phyloP scores from a whole-genome alignment of 1,140 invertebrate species.

The Mycetomoellerius zeteki region DNA sequence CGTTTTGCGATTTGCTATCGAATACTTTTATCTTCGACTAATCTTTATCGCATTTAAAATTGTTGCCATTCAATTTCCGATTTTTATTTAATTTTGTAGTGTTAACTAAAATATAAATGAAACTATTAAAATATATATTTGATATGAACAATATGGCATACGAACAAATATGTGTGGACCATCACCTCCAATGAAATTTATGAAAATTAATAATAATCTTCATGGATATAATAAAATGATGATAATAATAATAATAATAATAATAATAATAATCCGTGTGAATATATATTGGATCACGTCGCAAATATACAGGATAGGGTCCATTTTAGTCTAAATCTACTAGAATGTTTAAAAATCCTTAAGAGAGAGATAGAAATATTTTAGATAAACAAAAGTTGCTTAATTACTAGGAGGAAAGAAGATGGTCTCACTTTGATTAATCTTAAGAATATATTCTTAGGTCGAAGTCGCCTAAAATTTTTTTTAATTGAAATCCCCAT shows the following conservation, averaged over 20 bases:
- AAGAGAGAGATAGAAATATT: too few species aligned
- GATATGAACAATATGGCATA: not conserved
- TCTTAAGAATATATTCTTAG: too few species aligned
- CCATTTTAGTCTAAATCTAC: too few species aligned
- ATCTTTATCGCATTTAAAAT: not conserved
- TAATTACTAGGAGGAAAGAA: too few species aligned
- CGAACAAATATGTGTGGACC: not conserved
- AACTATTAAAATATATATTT: not conserved
- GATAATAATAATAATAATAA: constrained; percentile 4
- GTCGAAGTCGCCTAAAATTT: too few species aligned
- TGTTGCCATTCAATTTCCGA: not conserved
- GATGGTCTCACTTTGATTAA: too few species aligned
- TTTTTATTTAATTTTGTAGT: not conserved
- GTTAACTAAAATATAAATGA: not conserved
- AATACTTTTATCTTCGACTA: constrained; percentile 19
- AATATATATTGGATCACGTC: too few species aligned
- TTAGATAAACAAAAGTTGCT: too few species aligned
- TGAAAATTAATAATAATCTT: constrained; percentile 8
- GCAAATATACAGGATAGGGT: too few species aligned
- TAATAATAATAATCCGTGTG: too few species aligned
- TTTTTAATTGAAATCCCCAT: too few species aligned
- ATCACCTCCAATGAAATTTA: not conserved
- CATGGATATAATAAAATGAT: not conserved
- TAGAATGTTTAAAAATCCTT: too few species aligned
- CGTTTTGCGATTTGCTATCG: constrained; percentile 50